phyloP scores from a whole-genome alignment of 1,140 invertebrate genomes.

The Neomicropteryx cornuta region DNA sequence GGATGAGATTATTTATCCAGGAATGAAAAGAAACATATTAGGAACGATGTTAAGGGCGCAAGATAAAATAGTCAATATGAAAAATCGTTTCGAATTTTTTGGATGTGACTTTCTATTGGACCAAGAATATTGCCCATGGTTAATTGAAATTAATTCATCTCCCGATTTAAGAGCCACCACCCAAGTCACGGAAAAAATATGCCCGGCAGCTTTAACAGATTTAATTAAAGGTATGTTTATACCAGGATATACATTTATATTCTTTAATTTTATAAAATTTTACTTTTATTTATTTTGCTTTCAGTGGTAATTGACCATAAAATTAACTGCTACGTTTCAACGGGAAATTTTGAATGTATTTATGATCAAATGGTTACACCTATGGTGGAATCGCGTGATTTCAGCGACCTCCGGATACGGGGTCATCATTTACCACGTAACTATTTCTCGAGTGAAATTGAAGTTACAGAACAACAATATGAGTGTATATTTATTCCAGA shows the following conservation, averaged over 20 bases:
- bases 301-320: conserved; percentile 45
- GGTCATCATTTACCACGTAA: too few relatives aligned
- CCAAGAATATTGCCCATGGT: conserved; percentile 76
- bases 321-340: conserved; percentile 32
- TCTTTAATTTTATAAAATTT: too few relatives aligned
- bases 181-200: conserved; percentile 70
- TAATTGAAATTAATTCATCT: conserved; percentile 89
- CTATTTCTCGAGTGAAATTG: too few relatives aligned
- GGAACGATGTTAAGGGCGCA: conserved; percentile 68
- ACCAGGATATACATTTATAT: too few relatives aligned
- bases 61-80: conserved; percentile 58
- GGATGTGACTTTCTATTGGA: conserved; percentile 87
- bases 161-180: conserved; percentile 78
- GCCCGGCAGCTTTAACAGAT: conserved; percentile 71
- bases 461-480: too few relatives aligned
- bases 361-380: too few relatives aligned
- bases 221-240: conserved; percentile 66
- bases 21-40: conserved; percentile 75
- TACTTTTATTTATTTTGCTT: too few relatives aligned
- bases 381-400: too few relatives aligned
- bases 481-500: too few relatives aligned
- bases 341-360: conserved; percentile 45
- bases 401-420: too few relatives aligned
- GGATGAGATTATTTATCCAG: conserved; percentile 66
- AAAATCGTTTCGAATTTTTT: conserved; percentile 83